Conservation (phyloP, 2,113 vertebrate species). For the Cebidichthys violaceus region DNA sequence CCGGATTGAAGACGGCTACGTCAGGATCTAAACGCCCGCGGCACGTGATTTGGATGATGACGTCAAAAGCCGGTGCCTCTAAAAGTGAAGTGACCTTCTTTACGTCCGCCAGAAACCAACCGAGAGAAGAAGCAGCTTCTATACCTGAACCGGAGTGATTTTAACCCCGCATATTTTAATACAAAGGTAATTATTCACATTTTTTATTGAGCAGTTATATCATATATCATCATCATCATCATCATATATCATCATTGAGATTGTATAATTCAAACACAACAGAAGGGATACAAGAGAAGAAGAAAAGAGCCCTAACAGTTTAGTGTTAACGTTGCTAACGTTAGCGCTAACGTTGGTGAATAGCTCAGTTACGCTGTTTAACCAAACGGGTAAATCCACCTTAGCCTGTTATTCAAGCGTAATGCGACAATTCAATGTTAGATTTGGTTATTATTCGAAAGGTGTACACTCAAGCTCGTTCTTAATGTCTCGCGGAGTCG, state of each 20-base stretch:
- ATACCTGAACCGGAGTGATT: neutral
- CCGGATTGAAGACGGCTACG: accelerated
- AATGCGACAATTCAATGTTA: accelerated
- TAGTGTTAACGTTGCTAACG: neutral
- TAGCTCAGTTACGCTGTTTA: neutral
- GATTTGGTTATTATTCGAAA: accelerated
- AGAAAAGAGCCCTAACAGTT: neutral
- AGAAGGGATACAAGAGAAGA: neutral
- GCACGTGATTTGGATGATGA: constrained; percentile 60
- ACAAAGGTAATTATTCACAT: constrained; percentile 13
- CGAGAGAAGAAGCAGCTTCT: accelerated
- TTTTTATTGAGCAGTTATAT: accelerated
- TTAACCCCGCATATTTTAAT: neutral
- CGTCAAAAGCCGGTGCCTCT: constrained; percentile 68
- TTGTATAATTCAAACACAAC: neutral
- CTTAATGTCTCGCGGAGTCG: accelerated
- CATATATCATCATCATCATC: too few relatives aligned
- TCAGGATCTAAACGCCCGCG: neutral
- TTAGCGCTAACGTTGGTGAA: constrained; percentile 18
- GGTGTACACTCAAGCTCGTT: neutral
- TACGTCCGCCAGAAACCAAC: constrained; percentile 43
- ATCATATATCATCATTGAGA: neutral
- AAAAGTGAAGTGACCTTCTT: constrained; percentile 75
- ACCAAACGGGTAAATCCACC: neutral
- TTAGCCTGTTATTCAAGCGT: neutral